A percentile compares a stretch with the other conserved stretches of the same genome.
These are phyloP conservation scores for Platyscapa corneri DNA, from an alignment of 1,140 invertebrate genomes.

Conservation along the genomic window DNA sequence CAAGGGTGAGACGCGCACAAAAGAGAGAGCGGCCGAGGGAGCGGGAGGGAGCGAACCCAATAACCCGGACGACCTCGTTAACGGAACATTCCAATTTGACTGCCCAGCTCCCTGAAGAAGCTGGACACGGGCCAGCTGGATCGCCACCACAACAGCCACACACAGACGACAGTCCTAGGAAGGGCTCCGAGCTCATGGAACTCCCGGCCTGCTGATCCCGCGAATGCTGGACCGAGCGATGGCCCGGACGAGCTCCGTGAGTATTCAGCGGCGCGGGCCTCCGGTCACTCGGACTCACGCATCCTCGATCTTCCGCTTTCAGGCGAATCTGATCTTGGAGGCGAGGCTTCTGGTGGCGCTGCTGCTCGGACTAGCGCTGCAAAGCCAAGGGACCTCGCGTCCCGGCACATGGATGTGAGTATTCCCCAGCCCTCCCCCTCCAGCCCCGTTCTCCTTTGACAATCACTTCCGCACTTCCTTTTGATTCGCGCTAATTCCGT, in stretches of 20 bases:
- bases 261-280: neutral
- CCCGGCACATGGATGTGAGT: slow-evolving; percentile 49
- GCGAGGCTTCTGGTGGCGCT: slow-evolving; percentile 13
- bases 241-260: neutral
- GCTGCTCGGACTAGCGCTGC: slow-evolving; percentile 27
- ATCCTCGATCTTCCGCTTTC: neutral
- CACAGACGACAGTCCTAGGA: neutral
- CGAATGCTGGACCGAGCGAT: neutral
- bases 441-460: too few species aligned
- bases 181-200: too few species aligned
- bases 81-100: too few species aligned
- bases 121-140: neutral
- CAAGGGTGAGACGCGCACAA: too few species aligned
- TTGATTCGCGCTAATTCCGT: too few species aligned
- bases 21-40: too few species aligned
- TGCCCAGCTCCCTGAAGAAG: neutral
- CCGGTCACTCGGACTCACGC: neutral
- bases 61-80: too few species aligned
- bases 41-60: too few species aligned
- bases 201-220: neutral
- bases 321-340: slow-evolving; percentile 31
- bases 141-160: neutral
- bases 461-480: too few species aligned
- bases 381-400: slow-evolving; percentile 16
- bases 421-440: neutral